Conservation (phyloP, 1,140 invertebrate genomes). For the Drosophila tropicalis region DNA sequence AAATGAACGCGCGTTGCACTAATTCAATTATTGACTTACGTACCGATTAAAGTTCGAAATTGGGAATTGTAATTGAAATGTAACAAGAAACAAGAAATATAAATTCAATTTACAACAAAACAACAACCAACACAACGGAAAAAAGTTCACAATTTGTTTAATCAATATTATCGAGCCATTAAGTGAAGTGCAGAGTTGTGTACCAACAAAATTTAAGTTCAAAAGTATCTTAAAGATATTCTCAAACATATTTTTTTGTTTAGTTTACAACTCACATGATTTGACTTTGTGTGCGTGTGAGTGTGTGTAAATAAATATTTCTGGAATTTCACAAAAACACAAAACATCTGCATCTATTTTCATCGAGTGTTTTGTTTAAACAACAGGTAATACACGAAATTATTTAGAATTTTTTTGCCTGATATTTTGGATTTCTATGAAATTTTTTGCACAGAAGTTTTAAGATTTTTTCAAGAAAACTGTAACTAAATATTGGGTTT, state of each 20-base stretch:
- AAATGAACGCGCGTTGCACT: constrained; percentile 37
- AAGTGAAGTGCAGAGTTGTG: constrained; percentile 53
- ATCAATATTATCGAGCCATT: constrained; percentile 50
- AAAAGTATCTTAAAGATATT: constrained; percentile 15
- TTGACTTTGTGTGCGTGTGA: constrained; percentile 21
- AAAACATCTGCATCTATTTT: constrained; percentile 66
- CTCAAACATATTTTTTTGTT: not conserved
- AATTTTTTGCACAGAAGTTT: too few species aligned
- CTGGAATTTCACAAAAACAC: constrained; percentile 29
- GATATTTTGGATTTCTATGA: not conserved
- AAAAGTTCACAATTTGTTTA: constrained; percentile 33
- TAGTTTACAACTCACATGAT: constrained; percentile 40
- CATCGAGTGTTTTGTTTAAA: constrained; percentile 44
- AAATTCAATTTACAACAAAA: constrained; percentile 9
- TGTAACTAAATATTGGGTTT: too few species aligned
- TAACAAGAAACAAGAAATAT: constrained; percentile 8
- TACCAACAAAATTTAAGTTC: constrained; percentile 48
- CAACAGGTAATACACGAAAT: constrained; percentile 58
- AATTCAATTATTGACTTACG: constrained; percentile 46
- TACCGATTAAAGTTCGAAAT: constrained; percentile 12
- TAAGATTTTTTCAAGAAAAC: too few species aligned
- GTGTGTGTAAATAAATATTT: constrained; percentile 44
- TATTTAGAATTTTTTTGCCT: not conserved
- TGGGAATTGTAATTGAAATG: constrained; percentile 20
- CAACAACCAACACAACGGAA: constrained; percentile 22